Evolutionary conservation across 2,113 vertebrate genomes (phyloP).

Genomic region (pig (Sus scrofa)): T2T-Sscrofa CM000814.6:98415001-98415500

Average conservation of each 20-base stretch:
- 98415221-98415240: too few species aligned
- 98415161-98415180: neutral
- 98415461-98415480: conserved; percentile 32
- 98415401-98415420: neutral
- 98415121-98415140: neutral
- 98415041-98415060: neutral
- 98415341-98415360: neutral
- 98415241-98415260: neutral
- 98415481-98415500: neutral
- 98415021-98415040: conserved; percentile 31
- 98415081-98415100: neutral
- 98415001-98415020: neutral
- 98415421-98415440: neutral
- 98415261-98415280: neutral
- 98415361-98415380: neutral
- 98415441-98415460: neutral
- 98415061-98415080: conserved; percentile 16
- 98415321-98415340: neutral
- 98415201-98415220: neutral
- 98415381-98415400: neutral
- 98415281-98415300: neutral
- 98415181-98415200: neutral
- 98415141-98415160: neutral
- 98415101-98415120: neutral
- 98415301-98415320: neutral